Base-by-base conservation (phyloP, 1,140 invertebrate species). In the Ceratitis capitata region DNA sequence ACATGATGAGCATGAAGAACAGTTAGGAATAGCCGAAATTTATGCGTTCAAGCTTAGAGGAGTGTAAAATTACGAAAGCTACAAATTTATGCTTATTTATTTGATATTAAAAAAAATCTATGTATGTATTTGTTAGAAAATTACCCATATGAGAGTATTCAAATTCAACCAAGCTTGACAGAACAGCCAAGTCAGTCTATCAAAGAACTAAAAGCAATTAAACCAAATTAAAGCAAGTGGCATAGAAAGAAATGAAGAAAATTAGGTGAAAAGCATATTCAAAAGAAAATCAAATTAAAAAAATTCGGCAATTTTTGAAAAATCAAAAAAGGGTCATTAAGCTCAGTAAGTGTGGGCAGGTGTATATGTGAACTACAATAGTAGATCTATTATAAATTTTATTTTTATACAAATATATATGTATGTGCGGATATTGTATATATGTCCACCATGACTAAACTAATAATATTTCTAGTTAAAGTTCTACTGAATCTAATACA, bases 101-200 rank as follows among this genome's bases (percentile, higher is more conserved):
- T 9, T 7, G 47, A 49, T 14, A 49, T 9, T 14, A 49, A 49
- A 49, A 49, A 7, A 49, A 9, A 61, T 26, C 12, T 61, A 61
- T 4, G 12, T 61, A 23, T 61, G 23, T 26, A 61, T 32, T 6
- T 69, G 35, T 32, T 35, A 19, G 3, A 19, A 29, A 35, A 19
- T 0, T 69, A 29, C 14, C 4, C 32, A 35, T 64, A 39, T 64
- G 61, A 16, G 61, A 14, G 32, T 32, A 39, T 69, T 69, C 29
- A 35, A 39, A 69, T 69, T 39, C 32, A 69, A 69, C 61, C 29
- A 69, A 69, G 61, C 61, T 14, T 69, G 61, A 69, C 61, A 69
- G 39, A 32, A 1, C 3, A 39, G 29, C 19, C 51, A 69, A 69
- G 61, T 0, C 3, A 39, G 29, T 39, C 51, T 56, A 6, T n/a